These are phyloP conservation scores for Tachypleus tridentatus DNA, from an alignment of 1,140 invertebrate genomes.

Conservation along the genomic window DNA sequence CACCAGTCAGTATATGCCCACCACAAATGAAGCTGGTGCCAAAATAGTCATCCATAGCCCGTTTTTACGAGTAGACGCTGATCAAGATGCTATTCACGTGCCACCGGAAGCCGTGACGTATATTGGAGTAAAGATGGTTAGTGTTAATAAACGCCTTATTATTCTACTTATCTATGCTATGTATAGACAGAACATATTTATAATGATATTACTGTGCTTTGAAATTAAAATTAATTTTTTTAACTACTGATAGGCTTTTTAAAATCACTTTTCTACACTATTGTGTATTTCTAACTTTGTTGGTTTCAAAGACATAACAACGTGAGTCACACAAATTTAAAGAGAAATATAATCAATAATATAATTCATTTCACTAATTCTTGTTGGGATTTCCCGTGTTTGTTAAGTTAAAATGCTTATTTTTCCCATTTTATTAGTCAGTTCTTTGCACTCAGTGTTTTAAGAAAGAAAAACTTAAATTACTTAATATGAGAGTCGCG, in stretches of 20 bases:
- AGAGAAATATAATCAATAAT: background rate
- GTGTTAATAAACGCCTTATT: background rate
- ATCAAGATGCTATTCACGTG: slow-evolving; percentile 19
- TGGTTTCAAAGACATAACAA: background rate
- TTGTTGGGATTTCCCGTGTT: background rate
- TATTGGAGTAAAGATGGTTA: slow-evolving; percentile 15
- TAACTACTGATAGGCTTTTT: background rate
- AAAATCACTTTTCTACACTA: too few relatives aligned
- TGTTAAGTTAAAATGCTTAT: background rate
- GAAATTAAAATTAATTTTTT: background rate
- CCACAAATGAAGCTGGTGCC: slow-evolving; percentile 28
- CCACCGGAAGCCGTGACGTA: slow-evolving; percentile 18
- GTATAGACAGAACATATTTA: background rate
- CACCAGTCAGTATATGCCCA: slow-evolving; percentile 31
- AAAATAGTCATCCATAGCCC: slow-evolving; percentile 30
- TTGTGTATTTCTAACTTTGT: too few relatives aligned
- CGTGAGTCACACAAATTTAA: background rate
- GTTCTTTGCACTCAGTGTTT: too few relatives aligned
- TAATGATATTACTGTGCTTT: background rate
- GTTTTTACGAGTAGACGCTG: slow-evolving; percentile 18
- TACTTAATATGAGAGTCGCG: too few relatives aligned
- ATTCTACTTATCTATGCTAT: too few relatives aligned
- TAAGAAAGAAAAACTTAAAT: too few relatives aligned
- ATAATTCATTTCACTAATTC: background rate
- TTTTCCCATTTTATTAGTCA: background rate